A percentile compares a stretch with the other conserved stretches of the same genome.
Conservation (phyloP, 2,113 vertebrate species). For the Solenodon paradoxus region DNA sequence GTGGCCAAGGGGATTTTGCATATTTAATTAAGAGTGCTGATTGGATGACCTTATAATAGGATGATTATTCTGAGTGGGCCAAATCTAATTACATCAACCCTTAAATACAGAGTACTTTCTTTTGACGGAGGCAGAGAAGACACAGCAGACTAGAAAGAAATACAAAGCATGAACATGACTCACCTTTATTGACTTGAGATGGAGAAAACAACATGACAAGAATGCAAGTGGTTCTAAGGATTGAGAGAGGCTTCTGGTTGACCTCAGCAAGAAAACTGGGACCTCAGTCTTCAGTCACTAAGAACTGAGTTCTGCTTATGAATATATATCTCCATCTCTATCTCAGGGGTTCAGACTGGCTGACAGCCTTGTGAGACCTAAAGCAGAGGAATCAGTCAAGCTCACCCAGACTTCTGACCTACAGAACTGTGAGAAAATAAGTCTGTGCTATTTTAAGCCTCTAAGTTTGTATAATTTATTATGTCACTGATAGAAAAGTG, state of each 20-base stretch:
- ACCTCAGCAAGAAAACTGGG: fast-evolving
- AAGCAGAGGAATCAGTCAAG: not conserved
- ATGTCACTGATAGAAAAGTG: not conserved
- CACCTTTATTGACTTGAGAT: not conserved
- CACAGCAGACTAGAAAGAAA: not conserved
- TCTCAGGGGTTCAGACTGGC: too few species aligned
- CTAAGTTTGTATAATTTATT: not conserved
- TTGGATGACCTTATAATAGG: not conserved
- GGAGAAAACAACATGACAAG: not conserved
- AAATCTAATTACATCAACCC: not conserved
- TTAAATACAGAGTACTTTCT: not conserved
- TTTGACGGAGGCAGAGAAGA: not conserved
- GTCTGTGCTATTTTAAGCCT: not conserved
- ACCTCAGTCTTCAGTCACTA: not conserved
- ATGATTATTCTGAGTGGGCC: not conserved
- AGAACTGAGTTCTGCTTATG: not conserved
- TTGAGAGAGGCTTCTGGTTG: not conserved
- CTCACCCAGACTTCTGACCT: not conserved
- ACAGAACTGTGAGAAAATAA: not conserved
- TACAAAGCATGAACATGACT: not conserved
- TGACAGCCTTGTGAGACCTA: not conserved
- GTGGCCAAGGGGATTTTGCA: not conserved
- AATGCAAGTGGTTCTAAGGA: not conserved
- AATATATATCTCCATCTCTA: not conserved
- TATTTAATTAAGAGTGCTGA: not conserved